These are phyloP conservation scores for Rhea pennata DNA, from an alignment of 2,113 vertebrate species.

Conservation along the genomic window DNA sequence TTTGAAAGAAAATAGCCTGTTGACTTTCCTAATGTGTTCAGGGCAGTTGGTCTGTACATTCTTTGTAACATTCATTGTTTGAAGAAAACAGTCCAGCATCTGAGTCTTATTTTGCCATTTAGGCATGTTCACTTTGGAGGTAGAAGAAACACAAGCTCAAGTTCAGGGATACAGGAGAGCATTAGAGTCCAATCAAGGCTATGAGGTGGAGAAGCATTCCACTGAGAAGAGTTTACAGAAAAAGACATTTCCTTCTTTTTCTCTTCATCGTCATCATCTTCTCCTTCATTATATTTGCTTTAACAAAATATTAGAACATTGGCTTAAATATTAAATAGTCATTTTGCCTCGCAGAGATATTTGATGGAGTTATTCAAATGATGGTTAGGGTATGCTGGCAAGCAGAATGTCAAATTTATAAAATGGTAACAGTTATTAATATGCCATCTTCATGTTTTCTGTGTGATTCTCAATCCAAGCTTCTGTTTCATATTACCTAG, in stretches of 20 bases:
- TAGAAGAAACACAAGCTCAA: not conserved
- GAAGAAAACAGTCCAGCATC: not conserved
- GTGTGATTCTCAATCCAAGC: not conserved
- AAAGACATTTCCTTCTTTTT: not conserved
- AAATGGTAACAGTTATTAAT: not conserved
- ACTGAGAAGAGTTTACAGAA: not conserved
- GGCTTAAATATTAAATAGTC: not conserved
- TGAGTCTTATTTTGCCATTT: not conserved
- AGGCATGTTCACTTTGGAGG: not conserved
- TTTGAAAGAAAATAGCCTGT: not conserved
- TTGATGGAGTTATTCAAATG: not conserved
- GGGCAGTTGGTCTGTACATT: not conserved
- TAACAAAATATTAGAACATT: not conserved
- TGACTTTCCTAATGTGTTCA: not conserved
- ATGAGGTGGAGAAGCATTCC: not conserved
- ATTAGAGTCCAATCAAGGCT: not conserved
- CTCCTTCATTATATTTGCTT: not conserved
- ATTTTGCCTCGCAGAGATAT: slow-evolving; percentile 34
- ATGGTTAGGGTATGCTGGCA: not conserved
- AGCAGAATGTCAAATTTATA: not conserved
- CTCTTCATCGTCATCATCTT: not conserved
- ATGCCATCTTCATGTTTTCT: not conserved
- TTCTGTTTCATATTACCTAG: not conserved
- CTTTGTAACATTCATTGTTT: not conserved
- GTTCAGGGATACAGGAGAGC: not conserved